phyloP scores from a whole-genome alignment of 1,140 invertebrate species.

The Cydia amplana region DNA sequence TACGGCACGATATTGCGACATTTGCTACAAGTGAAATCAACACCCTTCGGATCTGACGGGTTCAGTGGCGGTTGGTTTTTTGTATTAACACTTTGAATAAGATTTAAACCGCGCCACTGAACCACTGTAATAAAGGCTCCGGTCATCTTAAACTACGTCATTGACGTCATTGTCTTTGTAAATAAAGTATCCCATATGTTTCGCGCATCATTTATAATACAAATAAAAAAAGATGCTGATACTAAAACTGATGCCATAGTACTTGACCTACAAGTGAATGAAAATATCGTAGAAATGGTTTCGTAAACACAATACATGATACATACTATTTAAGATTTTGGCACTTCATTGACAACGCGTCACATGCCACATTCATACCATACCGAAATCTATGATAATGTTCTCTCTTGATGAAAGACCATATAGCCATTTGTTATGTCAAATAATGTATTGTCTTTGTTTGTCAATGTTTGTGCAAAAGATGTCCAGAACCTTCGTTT shows the following conservation, averaged over 20 bases:
- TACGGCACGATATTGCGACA: not conserved
- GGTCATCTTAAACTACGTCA: not conserved
- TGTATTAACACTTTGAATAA: too few relatives aligned
- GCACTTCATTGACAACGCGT: constrained; percentile 10
- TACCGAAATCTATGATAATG: not conserved
- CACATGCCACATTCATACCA: not conserved
- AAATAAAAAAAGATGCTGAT: not conserved
- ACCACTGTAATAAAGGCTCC: not conserved
- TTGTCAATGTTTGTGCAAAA: not conserved
- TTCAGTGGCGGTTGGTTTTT: not conserved
- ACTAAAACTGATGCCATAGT: not conserved
- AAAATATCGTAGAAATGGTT: not conserved
- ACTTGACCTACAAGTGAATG: not conserved
- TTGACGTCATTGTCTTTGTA: not conserved
- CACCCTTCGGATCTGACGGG: not conserved
- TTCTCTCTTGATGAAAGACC: not conserved
- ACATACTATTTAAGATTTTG: not conserved
- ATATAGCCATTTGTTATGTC: not conserved
- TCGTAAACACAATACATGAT: not conserved
- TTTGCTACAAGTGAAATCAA: not conserved
- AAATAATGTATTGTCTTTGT: not conserved
- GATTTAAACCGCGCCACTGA: not conserved
- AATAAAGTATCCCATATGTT: not conserved
- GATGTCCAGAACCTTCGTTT: not conserved
- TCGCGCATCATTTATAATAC: not conserved